Evolutionary conservation across 2,797 vertebrate species (phyloP).

Genomic region (Cetoscarus ocellatus): DNA sequence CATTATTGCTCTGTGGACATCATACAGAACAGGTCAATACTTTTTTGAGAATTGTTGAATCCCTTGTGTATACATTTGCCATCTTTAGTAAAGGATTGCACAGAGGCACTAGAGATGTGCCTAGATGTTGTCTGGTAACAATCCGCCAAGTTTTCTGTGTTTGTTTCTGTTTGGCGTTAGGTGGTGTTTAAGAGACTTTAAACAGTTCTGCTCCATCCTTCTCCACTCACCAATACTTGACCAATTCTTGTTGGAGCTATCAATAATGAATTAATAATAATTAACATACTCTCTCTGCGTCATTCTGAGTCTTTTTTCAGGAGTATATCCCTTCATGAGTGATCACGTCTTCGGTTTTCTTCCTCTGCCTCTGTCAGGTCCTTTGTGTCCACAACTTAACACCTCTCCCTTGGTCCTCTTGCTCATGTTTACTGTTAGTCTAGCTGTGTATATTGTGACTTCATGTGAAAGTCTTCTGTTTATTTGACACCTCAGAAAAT

Average conservation of each 20-base stretch:
- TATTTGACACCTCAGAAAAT: constrained; percentile 62
- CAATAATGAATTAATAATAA: constrained; percentile 73
- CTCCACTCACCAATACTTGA: constrained; percentile 81
- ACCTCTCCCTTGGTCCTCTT: constrained; percentile 33
- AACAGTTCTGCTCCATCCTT: constrained; percentile 80
- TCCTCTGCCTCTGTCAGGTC: background rate
- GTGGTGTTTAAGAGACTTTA: constrained; percentile 79
- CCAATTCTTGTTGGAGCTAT: constrained; percentile 84
- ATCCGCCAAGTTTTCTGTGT: constrained; percentile 74
- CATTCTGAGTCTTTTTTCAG: constrained; percentile 46
- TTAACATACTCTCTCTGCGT: constrained; percentile 27
- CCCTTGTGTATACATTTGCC: constrained; percentile 11
- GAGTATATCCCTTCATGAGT: constrained; percentile 40
- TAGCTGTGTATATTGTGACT: constrained; percentile 71
- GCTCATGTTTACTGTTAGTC: constrained; percentile 58
- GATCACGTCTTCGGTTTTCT: constrained; percentile 25
- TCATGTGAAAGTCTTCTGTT: constrained; percentile 56
- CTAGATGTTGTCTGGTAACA: constrained; percentile 83
- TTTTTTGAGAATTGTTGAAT: too few relatives aligned
- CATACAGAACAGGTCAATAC: too few relatives aligned
- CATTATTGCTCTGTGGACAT: too few relatives aligned
- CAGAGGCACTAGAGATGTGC: constrained; percentile 69
- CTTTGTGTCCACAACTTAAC: constrained; percentile 18
- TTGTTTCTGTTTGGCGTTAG: constrained; percentile 53
- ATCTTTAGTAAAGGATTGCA: constrained; percentile 53